Evolutionary conservation across 2,888 invertebrate genomes (phyloP).

Genomic region (Drosophila mercatorum): DNA sequence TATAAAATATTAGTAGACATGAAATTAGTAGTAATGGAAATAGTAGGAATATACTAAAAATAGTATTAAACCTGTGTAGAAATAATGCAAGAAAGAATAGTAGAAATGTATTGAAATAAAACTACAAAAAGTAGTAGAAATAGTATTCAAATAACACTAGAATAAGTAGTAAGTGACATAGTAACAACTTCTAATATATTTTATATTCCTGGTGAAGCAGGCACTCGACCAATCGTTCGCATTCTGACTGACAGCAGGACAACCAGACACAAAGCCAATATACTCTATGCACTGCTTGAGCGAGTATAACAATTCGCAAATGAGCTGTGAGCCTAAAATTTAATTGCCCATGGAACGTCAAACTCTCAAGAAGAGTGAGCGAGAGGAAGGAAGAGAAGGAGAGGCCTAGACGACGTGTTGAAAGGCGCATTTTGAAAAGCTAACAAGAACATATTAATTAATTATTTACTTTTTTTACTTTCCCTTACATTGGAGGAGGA

Average conservation of each 20-base stretch:
- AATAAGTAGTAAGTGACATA: background rate
- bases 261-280: background rate
- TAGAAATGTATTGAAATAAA: no score
- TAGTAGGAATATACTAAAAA: background rate
- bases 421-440: slow-evolving; percentile 4
- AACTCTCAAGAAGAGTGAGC: background rate
- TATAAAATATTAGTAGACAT: no score
- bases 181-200: background rate
- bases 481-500: background rate
- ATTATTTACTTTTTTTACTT: background rate
- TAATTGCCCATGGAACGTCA: slow-evolving; percentile 2
- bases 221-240: background rate
- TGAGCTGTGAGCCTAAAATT: slow-evolving; percentile 4
- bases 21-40: background rate
- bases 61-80: background rate
- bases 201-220: background rate
- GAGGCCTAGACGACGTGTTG: slow-evolving; percentile 1
- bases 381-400: background rate
- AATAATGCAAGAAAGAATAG: no score
- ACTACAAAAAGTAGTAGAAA: background rate
- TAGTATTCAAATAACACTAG: background rate
- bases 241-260: background rate
- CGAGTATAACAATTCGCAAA: background rate
- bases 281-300: background rate
- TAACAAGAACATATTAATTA: slow-evolving; percentile 8